Percentiles rank a stretch among this genome's conserved stretches.
Conservation (phyloP, 1,140 invertebrate genomes). For the Drosophila asahinai region DNA sequence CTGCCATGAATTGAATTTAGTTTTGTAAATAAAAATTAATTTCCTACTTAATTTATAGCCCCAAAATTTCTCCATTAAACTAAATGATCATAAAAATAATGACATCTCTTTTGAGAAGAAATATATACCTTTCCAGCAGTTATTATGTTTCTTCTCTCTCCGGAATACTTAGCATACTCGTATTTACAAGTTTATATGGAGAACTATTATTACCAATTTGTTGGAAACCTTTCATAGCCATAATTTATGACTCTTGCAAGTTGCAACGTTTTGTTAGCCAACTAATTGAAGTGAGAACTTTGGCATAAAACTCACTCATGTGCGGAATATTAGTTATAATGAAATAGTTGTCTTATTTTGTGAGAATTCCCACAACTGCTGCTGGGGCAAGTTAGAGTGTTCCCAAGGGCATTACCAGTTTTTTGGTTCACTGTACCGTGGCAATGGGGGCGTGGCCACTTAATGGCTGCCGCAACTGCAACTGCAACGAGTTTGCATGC, state of each 20-base stretch:
- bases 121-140: no score
- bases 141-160: neutral
- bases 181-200: conserved; percentile 2
- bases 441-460: conserved; percentile 42
- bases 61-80: conserved; percentile 19
- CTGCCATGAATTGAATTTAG: neutral
- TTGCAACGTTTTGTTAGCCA: conserved; percentile 18
- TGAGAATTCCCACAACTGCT: conserved; percentile 27
- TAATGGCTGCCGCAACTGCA: conserved; percentile 35
- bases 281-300: conserved; percentile 45
- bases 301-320: conserved; percentile 30
- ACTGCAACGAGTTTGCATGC: conserved; percentile 55
- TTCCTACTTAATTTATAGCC: conserved; percentile 26
- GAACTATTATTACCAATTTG: conserved; percentile 25
- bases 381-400: neutral
- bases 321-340: conserved; percentile 23
- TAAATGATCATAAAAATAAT: conserved; percentile 33
- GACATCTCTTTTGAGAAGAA: neutral
- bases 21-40: neutral
- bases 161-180: neutral
- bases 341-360: conserved; percentile 16
- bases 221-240: neutral
- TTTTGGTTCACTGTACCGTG: conserved; percentile 58
- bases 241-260: conserved; percentile 9
- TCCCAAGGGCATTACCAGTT: conserved; percentile 49